Evolutionary conservation across 2,888 invertebrate genomes (phyloP), one percentile per base, ranked within the genome.

Genomic region (Galerucella calmariensis): DNA sequence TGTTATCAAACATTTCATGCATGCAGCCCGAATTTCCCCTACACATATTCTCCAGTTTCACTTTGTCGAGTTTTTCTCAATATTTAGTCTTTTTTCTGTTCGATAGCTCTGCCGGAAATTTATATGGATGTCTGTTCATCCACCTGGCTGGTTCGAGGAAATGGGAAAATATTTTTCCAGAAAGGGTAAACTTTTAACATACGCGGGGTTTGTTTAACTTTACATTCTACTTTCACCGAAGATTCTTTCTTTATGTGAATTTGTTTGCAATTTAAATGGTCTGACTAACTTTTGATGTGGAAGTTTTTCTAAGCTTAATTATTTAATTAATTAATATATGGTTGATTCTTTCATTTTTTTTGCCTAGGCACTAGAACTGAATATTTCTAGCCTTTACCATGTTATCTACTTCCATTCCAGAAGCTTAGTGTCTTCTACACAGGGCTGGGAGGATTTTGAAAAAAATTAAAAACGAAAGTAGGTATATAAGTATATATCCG

Each of bases 31-130:
- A 11, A 24, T 70, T 56, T 56, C 70, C 70, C 70, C 70, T 53
- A 70, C 27, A 12, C 2, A 5, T 27, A 61, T 48, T 16, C n/a
- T 48, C 61, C 14, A 46, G 24, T 61, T 69, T 61, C 48, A 48
- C 61, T 69, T 69, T 48, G 41, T 46, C 66, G 12, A 56, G n/a
- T 53, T 71, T 71, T 58, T 66, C 65, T 24, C 77, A 80, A 80
- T 81, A 80, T 81, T 81, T 80, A 79, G 80, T 80, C 81, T 79
- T 79, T 79, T 63, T 81, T 77, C 79, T 81, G 79, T 80, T 80
- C 81, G 78, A 81, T 81, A 79, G 81, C 81, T 79, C 76, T 77
- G 72, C 79, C 80, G 82, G 82, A 82, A 82, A 82, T 82, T 81
- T 81, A 81, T 81, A 82, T 81, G 81, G 77, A 80, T 80, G 82